phyloP scores from a whole-genome alignment of 2,888 invertebrate genomes.

The Rhynchonema sp. region DNA sequence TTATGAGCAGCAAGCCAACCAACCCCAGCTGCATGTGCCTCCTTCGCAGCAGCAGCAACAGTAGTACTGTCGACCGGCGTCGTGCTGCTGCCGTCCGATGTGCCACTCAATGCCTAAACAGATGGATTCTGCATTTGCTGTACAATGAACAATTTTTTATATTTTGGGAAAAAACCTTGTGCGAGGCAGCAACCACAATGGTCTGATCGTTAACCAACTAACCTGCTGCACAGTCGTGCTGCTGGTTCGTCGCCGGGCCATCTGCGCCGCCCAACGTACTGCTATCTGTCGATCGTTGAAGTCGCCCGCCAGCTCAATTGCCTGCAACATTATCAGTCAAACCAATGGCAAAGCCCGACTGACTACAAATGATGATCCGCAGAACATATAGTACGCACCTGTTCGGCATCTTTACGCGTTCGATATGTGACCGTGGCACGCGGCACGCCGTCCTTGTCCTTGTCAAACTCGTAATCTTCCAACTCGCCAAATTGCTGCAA shows the following conservation, averaged over 20 bases:
- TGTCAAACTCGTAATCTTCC: constrained; percentile 54
- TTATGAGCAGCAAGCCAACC: too few relatives aligned
- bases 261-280: constrained; percentile 1
- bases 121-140: too few relatives aligned
- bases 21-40: too few relatives aligned
- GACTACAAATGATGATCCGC: too few relatives aligned
- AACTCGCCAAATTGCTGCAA: constrained; percentile 65
- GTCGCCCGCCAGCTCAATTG: background rate
- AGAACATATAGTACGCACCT: constrained; percentile 30
- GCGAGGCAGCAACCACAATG: background rate
- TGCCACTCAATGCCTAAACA: too few relatives aligned
- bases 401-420: constrained; percentile 55
- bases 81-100: background rate
- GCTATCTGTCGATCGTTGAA: background rate
- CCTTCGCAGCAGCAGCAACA: too few relatives aligned
- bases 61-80: background rate
- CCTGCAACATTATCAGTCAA: constrained; percentile 1
- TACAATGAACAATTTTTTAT: background rate
- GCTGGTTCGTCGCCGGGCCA: background rate
- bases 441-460: constrained; percentile 42
- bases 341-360: too few relatives aligned
- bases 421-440: constrained; percentile 54
- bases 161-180: background rate
- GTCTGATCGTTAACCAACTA: too few relatives aligned
- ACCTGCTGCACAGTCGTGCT: too few relatives aligned